Evolutionary conservation across 2,888 invertebrate species (phyloP).

Genomic region (Agonopterix alstromeriana): DNA sequence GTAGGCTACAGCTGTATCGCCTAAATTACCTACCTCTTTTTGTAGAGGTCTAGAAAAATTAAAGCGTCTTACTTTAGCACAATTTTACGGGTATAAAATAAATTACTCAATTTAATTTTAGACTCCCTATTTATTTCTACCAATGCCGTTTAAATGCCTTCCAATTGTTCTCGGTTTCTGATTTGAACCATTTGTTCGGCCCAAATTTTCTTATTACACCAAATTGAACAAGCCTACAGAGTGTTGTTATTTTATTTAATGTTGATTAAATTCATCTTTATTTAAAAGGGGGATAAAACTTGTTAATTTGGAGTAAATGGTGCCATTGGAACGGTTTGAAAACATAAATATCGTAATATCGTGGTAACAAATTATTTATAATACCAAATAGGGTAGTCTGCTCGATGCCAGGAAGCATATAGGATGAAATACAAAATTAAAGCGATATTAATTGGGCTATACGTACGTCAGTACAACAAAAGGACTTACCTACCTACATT

Average conservation of each 20-base stretch:
- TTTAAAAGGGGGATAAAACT: conserved; percentile 12
- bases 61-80: background rate
- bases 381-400: too few species aligned
- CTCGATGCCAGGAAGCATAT: too few species aligned
- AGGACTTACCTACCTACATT: too few species aligned
- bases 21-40: too few species aligned
- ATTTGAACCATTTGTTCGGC: conserved; percentile 22
- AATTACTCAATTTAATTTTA: conserved; percentile 22
- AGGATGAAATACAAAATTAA: too few species aligned
- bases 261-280: conserved; percentile 41
- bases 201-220: conserved; percentile 29
- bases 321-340: too few species aligned
- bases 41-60: conserved; percentile 3
- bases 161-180: conserved; percentile 28
- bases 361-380: too few species aligned
- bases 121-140: conserved; percentile 24
- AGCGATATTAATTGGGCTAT: too few species aligned
- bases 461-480: too few species aligned
- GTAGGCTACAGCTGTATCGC: too few species aligned
- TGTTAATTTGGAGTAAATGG: too few species aligned
- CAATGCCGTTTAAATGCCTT: conserved; percentile 20
- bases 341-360: too few species aligned
- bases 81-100: conserved; percentile 7
- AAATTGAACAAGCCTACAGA: conserved; percentile 24
- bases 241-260: conserved; percentile 33